Conservation (phyloP, 35 echinoderm and acorn worm species). For the Chiridota heheva region DNA sequence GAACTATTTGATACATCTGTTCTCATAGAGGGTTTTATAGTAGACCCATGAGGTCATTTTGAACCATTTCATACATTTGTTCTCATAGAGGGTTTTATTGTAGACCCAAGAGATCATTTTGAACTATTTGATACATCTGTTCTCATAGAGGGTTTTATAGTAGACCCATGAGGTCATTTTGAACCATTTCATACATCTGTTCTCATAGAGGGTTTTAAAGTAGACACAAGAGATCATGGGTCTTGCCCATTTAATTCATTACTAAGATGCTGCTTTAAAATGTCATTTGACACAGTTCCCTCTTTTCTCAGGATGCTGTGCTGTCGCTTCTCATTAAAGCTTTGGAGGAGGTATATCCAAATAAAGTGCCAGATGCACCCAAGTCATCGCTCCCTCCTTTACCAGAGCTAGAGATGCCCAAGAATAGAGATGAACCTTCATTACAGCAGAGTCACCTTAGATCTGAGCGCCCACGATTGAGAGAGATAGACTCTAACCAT, state of each 20-base stretch:
- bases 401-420: too few relatives aligned
- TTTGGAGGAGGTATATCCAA: constrained; percentile 57
- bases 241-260: not conserved
- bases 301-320: constrained; percentile 46
- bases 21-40: too few relatives aligned
- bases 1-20: too few relatives aligned
- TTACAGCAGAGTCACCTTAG: too few relatives aligned
- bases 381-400: too few relatives aligned
- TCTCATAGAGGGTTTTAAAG: not conserved
- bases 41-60: too few relatives aligned
- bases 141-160: not conserved
- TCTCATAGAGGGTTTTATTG: too few relatives aligned
- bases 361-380: too few relatives aligned
- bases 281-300: not conserved
- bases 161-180: not conserved
- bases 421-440: too few relatives aligned
- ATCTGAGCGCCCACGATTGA: too few relatives aligned
- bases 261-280: not conserved
- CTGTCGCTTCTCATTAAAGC: constrained; percentile 34
- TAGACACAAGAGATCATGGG: not conserved
- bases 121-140: not conserved
- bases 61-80: not conserved
- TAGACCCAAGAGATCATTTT: too few relatives aligned
- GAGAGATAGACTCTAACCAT: too few relatives aligned
- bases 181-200: not conserved